These are phyloP conservation scores for Mus spicilegus DNA, from an alignment of 2,113 vertebrate genomes.

Conservation along the genomic window DNA sequence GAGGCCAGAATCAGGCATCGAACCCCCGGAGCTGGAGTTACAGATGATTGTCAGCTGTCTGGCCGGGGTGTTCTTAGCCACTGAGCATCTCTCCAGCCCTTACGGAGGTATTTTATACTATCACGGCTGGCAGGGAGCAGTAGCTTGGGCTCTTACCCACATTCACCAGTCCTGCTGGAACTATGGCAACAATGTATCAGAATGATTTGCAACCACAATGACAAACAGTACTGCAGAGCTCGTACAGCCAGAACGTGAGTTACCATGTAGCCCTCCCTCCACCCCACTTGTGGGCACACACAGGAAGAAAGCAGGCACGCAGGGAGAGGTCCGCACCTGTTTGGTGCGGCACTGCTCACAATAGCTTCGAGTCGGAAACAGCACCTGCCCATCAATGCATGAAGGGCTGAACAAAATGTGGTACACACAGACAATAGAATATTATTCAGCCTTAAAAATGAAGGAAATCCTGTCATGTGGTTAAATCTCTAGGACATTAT, in stretches of 20 bases:
- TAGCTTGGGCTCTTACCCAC: background rate
- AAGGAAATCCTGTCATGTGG: constrained; percentile 36
- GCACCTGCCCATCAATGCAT: background rate
- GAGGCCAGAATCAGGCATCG: background rate
- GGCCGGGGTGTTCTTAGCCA: background rate
- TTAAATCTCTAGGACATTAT: background rate
- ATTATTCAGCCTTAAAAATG: background rate
- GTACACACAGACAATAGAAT: background rate
- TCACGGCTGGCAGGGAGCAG: background rate
- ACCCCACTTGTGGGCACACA: no score
- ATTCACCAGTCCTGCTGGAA: background rate
- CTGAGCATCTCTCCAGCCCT: background rate
- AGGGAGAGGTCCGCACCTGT: background rate
- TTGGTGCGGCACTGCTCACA: background rate
- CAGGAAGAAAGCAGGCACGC: background rate
- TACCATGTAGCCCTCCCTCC: background rate
- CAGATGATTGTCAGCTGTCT: background rate
- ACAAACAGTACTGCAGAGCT: background rate
- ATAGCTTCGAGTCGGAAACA: background rate
- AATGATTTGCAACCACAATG: background rate
- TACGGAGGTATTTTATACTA: background rate
- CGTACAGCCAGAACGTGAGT: background rate
- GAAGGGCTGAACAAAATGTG: background rate
- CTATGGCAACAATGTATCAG: background rate
- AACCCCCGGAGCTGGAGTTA: background rate